A percentile compares a stretch with the other conserved stretches of the same genome.
These are phyloP conservation scores for Uromys caudimaculatus DNA, from an alignment of 2,797 vertebrate species.

Conservation along the genomic window DNA sequence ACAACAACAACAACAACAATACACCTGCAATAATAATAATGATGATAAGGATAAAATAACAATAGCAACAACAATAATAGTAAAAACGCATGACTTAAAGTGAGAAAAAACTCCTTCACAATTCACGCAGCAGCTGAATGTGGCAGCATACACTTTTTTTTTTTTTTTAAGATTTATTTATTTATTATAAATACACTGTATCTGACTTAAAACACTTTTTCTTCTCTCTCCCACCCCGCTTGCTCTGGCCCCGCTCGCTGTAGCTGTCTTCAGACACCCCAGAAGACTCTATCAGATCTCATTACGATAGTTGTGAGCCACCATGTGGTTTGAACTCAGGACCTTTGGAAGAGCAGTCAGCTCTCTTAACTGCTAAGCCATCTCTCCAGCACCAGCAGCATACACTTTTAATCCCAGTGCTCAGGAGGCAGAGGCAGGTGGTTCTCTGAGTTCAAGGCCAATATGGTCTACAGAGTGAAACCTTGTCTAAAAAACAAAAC, in stretches of 20 bases:
- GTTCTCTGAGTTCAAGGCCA: background rate
- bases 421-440: background rate
- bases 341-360: no score
- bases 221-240: no score
- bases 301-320: no score
- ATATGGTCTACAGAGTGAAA: background rate
- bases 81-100: conserved; percentile 39
- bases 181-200: no score
- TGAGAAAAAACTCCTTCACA: background rate
- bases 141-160: background rate
- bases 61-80: background rate
- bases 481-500: background rate
- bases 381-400: background rate
- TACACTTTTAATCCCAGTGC: background rate
- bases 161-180: no score
- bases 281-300: no score
- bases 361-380: no score
- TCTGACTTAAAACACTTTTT: no score
- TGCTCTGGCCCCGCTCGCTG: no score
- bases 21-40: background rate
- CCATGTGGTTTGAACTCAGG: no score
- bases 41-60: no score
- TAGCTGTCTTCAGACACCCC: no score
- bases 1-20: background rate
- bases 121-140: background rate